phyloP scores from a whole-genome alignment of 2,888 invertebrate species.

The Trachelus iudaicus region DNA sequence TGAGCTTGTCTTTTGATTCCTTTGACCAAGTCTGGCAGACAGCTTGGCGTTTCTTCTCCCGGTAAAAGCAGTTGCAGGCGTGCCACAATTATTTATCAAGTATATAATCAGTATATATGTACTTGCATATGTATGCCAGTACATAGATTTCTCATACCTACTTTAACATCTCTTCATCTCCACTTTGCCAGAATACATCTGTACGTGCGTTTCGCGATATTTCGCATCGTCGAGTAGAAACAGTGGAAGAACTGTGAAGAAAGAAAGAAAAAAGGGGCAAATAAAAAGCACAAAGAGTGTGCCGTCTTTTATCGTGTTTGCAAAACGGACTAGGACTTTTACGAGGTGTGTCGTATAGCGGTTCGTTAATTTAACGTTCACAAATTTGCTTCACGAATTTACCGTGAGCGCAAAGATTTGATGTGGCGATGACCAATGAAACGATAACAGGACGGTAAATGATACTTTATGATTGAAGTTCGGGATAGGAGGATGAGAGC shows the following conservation, averaged over 20 bases:
- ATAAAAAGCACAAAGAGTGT: neutral
- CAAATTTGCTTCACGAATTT: neutral
- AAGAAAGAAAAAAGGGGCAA: too few relatives aligned
- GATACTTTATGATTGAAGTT: neutral
- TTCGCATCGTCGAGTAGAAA: neutral
- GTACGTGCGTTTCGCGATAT: neutral
- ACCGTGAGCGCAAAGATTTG: neutral
- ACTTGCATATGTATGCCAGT: neutral
- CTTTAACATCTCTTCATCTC: neutral
- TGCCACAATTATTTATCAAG: slow-evolving; percentile 14
- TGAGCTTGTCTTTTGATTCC: neutral
- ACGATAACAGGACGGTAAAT: neutral
- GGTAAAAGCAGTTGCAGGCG: slow-evolving; percentile 52
- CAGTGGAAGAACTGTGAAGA: neutral
- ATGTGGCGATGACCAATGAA: neutral
- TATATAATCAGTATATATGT: neutral
- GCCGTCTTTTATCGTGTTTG: neutral
- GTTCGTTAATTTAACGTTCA: neutral
- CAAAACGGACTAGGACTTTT: neutral
- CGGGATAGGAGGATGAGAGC: neutral
- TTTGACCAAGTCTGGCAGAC: slow-evolving; percentile 36
- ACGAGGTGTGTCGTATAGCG: neutral
- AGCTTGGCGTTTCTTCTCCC: slow-evolving; percentile 51
- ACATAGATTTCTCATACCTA: neutral
- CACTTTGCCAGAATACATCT: neutral